phyloP scores from a whole-genome alignment of 2,888 invertebrate genomes.

The Xestia c-nigrum region DNA sequence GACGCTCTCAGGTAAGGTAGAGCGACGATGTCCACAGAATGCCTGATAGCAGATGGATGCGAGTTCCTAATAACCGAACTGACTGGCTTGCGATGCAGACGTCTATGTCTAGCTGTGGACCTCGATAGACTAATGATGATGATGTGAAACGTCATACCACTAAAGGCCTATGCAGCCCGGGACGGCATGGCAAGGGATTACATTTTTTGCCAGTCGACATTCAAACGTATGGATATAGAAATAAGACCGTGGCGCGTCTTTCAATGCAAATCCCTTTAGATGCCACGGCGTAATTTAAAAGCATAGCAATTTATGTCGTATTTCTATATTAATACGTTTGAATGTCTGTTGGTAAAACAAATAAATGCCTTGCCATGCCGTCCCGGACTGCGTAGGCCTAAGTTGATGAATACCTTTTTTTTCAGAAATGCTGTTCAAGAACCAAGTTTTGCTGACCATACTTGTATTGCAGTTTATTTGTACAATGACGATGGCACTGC shows the following conservation, averaged over 20 bases:
- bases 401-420: not conserved
- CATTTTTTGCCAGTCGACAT: too few species aligned
- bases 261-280: too few species aligned
- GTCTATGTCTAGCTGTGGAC: not conserved
- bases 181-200: too few species aligned
- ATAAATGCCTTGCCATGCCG: too few species aligned
- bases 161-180: too few species aligned
- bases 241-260: too few species aligned
- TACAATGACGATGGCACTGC: not conserved
- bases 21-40: not conserved
- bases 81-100: not conserved
- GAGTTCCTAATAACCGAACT: not conserved
- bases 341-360: too few species aligned
- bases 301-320: too few species aligned
- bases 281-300: too few species aligned
- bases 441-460: conserved; percentile 30
- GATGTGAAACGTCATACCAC: not conserved
- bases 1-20: not conserved
- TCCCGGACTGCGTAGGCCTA: too few species aligned
- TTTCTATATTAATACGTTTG: too few species aligned
- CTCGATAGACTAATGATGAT: not conserved
- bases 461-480: conserved; percentile 30
- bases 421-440: conserved; percentile 48
- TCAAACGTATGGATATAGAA: too few species aligned
- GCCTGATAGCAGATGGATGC: not conserved